Percentiles rank a stretch among this genome's conserved stretches.
Evolutionary conservation across 2,888 invertebrate species (phyloP).

Genomic region (Idaea straminata): DNA sequence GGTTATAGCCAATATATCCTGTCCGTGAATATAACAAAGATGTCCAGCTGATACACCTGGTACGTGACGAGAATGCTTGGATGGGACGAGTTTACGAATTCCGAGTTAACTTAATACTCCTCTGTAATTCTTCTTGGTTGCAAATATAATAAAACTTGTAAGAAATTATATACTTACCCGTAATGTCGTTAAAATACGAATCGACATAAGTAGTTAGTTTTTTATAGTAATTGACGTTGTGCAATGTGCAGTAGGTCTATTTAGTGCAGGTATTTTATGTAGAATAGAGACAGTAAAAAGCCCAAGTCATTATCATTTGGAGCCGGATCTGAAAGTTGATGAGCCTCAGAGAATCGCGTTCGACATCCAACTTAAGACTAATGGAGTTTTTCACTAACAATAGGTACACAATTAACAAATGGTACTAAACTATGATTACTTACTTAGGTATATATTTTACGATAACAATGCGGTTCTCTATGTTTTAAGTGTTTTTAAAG

Average conservation of each 20-base stretch:
- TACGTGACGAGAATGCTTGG: constrained; percentile 48
- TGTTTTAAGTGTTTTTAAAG: too few relatives aligned
- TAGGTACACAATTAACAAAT: constrained; percentile 24
- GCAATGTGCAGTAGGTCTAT: background rate
- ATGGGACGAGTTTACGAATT: constrained; percentile 19
- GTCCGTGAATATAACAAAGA: constrained; percentile 56
- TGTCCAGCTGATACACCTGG: constrained; percentile 48
- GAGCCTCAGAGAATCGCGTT: constrained; percentile 35
- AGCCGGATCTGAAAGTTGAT: constrained; percentile 55
- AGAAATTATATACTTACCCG: background rate
- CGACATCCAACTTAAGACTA: constrained; percentile 29
- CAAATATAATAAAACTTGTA: background rate
- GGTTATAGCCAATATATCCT: constrained; percentile 62
- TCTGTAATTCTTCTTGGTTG: background rate
- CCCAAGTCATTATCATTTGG: constrained; percentile 49
- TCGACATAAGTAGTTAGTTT: too few relatives aligned
- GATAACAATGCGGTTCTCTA: too few relatives aligned
- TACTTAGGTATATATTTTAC: too few relatives aligned
- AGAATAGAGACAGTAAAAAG: constrained; percentile 34
- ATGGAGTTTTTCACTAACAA: constrained; percentile 33
- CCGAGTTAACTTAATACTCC: constrained; percentile 23
- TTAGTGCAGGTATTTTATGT: constrained; percentile 8
- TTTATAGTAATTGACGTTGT: constrained; percentile 9
- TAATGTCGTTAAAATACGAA: too few relatives aligned
- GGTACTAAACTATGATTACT: too few relatives aligned